Base-by-base conservation (phyloP, 2,113 vertebrate genomes). In the Poeciliopsis prolifica region DNA sequence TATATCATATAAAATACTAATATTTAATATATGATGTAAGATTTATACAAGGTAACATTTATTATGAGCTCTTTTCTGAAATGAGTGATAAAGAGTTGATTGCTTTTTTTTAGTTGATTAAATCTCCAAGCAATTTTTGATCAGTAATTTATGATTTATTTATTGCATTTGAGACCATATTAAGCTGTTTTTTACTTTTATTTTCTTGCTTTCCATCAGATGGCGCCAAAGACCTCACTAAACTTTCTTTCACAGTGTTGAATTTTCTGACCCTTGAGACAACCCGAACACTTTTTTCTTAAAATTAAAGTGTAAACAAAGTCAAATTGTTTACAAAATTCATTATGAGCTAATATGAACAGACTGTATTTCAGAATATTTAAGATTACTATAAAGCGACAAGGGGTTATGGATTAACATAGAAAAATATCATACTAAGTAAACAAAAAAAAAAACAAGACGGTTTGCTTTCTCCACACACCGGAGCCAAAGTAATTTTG, bases 401-500 rank as follows among this genome's bases (percentile, higher is more conserved):
- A 83, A 86, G 78, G 35, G 28, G 35, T 66, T 65, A 31, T 68
- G 74, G 80, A 88, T 91, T 83, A 79, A 77, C 60, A 70, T 84
- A 84, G 71, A 65, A 81, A 87, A 86, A 90, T 81, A 82, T 90
- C 85, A 84, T 0, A 7, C 82, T 79, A 61, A 78, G 64, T 54
- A 70, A 71, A 80, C 58, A 71, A 58, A 71, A 14, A 29, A 29
- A 29, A 66, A 54, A 42, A 13, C 67, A 7, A 28, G 61, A 78
- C 69, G 62, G 0, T 70, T 64, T 72, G 31, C 65, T 70, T 73
- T 63, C 33, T 65, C 37, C 35, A 40, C 31, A 66, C 78, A 70
- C 66, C 37, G 51, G 65, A n/a, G 28, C 42, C 72, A 70, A 70
- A 86, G 63, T 61, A 17, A 74, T 69, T 73, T 51, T 37, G 60